Base-by-base conservation (phyloP, 1,140 invertebrate species). In the Drosophila nigromelanica region DNA sequence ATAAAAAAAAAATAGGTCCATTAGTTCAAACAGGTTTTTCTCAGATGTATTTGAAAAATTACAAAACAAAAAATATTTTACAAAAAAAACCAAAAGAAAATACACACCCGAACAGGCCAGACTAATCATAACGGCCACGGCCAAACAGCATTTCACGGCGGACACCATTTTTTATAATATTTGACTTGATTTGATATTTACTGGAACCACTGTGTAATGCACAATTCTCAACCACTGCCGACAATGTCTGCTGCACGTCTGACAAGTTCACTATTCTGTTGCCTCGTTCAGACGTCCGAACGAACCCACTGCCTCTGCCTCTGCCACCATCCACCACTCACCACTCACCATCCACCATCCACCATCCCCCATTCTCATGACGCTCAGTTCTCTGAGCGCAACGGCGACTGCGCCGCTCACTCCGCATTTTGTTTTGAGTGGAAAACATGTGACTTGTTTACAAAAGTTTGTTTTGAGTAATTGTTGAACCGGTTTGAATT, bases 241-340 rank as follows among this genome's bases (percentile, higher is more conserved):
- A 51, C 79, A 66, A 62, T 69, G 83, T 89, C 83, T 87, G 82
- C 68, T 78, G 83, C 68, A 79, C 83, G 79, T 86, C 83, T 87
- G 78, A 78, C 43, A 40, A 45, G 48, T 45, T 56, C 58, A 60
- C 52, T 39, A 52, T 59, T 66, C 27, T 4, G 45, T 27, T 59
- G 47, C 33, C 48, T 48, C 39, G 47, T 43, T 60, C 70, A 60
- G 48, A 68, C 55, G 55, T 55, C 70, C 52, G 50, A 39, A 33
- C 5, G 18, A 18, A 30, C 21, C 50, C 51, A 10, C 47, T 33
- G 18, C 15, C 24, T 15, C 27, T 15, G n/a, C n/a, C n/a, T n/a
- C n/a, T n/a, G n/a, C n/a, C n/a, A n/a, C n/a, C 6, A 14, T n/a
- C 30, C 18, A 11, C 12, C 42, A 15, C 0, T 12, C 11, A 18